Evolutionary conservation across 1,140 invertebrate genomes (phyloP).

Genomic region (Bombyx mandarina): DNA sequence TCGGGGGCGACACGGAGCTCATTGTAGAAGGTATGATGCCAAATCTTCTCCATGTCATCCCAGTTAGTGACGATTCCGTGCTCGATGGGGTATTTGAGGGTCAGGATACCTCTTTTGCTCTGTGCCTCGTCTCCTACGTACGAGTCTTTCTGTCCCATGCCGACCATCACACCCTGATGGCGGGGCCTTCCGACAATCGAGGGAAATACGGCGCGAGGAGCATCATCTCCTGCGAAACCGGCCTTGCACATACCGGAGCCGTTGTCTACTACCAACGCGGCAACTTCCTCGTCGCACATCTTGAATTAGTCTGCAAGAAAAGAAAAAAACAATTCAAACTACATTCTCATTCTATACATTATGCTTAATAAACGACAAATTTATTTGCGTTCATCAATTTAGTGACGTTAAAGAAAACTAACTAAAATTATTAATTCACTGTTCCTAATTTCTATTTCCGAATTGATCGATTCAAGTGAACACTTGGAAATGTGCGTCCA

Average conservation of each 20-base stretch:
- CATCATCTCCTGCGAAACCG: constrained; percentile 94
- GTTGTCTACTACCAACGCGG: constrained; percentile 89
- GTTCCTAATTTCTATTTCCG: no score
- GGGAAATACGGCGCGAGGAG: constrained; percentile 91
- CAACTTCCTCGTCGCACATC: constrained; percentile 81
- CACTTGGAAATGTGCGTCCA: background rate
- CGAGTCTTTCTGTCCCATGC: constrained; percentile 96
- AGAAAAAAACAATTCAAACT: constrained; percentile 2
- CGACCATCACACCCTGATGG: constrained; percentile 93
- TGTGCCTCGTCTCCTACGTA: constrained; percentile 97
- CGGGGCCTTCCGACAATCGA: constrained; percentile 92
- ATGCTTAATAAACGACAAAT: no score
- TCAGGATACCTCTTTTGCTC: constrained; percentile 92
- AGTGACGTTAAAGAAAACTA: no score
- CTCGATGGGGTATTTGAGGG: constrained; percentile 96
- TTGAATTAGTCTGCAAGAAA: constrained; percentile 50
- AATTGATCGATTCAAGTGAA: no score
- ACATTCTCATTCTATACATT: no score
- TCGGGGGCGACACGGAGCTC: constrained; percentile 92
- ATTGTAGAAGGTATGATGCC: constrained; percentile 88
- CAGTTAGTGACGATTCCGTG: constrained; percentile 97
- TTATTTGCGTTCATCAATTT: no score
- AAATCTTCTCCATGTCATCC: constrained; percentile 97
- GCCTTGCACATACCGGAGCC: constrained; percentile 97
- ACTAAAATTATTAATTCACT: no score